Percentiles rank a stretch among this genome's conserved stretches.
Conservation (phyloP, 2,797 vertebrate genomes). For the Manis pentadactyla region DNA sequence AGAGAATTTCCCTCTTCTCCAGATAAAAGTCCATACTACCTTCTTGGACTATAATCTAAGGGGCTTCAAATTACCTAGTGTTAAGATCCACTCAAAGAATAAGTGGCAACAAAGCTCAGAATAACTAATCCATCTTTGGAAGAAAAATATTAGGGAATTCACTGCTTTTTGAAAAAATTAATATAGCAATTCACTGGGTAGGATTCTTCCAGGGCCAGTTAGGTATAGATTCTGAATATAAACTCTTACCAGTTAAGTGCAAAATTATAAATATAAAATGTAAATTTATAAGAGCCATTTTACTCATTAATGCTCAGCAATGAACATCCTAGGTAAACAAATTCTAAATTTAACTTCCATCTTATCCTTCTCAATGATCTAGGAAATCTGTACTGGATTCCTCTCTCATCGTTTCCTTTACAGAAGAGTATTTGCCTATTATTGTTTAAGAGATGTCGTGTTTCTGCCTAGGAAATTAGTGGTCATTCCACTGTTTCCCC, state of each 20-base stretch:
- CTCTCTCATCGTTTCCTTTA: not conserved
- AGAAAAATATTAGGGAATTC: conserved; percentile 13
- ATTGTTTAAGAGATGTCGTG: not conserved
- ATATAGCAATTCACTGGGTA: not conserved
- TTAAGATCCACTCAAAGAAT: not conserved
- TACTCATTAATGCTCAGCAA: conserved; percentile 39
- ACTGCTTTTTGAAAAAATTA: conserved; percentile 22
- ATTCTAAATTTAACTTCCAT: conserved; percentile 10
- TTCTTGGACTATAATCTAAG: not conserved
- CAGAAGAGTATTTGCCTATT: not conserved
- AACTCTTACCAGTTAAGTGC: not conserved
- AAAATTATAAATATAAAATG: conserved; percentile 32
- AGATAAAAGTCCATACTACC: not conserved
- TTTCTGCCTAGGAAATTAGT: not conserved
- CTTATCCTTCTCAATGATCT: conserved; percentile 17
- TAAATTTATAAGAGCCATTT: conserved; percentile 3
- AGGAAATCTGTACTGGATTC: conserved; percentile 22
- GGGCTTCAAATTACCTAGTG: not conserved
- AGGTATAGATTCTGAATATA: not conserved
- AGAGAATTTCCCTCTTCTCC: not conserved
- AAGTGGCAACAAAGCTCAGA: not conserved
- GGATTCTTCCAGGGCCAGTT: not conserved
- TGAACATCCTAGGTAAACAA: conserved; percentile 25
- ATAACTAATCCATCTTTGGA: conserved; percentile 28
- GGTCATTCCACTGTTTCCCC: not conserved